Base-by-base conservation (phyloP, 2,888 invertebrate species). In the Orgyia antiqua region DNA sequence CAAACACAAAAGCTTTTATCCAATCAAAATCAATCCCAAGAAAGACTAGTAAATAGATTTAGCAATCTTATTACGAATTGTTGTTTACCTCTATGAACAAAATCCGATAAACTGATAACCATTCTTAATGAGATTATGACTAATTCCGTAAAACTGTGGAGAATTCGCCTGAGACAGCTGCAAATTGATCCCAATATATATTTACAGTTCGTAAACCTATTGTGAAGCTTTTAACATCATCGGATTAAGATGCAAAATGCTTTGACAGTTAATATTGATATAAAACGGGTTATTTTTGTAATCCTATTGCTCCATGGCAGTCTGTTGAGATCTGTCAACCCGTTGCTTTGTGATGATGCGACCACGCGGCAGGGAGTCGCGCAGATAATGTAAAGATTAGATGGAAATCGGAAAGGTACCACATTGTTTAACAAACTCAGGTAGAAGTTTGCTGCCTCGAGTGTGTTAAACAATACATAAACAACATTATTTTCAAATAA, bases 301-400 rank as follows among this genome's bases (percentile, higher is more conserved):
- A 84, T 78, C 73, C 76, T 70, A 76, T 83, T 74, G 66, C 59
- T 57, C 53, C 62, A 68, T 68, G 75, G 68, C 64, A 61, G 71
- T 68, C 74, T 69, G 71, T 70, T 57, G 68, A 72, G 74, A 79
- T 75, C 82, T 86, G 84, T 86, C 84, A 86, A 84, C 84, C 83
- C 82, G 75, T 80, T 80, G 77, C 79, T 86, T 86, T 84, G 84
- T 83, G 73, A 68, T 56, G 71, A 64, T 65, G 72, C 78, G 78
- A 64, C 68, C 64, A 54, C 83, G 44, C 84, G 24, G 68, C 82
- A 63, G 80, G 84, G 72, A 57, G 68, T 56, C 69, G 49, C 48
- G 43, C 67, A 71, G 79, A 83, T 82, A 76, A 80, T 71, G 68
- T 68, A 67, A 61, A 79, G 84, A 83, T 83, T 78, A 84, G 80